Conservation (phyloP, 1,140 invertebrate genomes). For the Drosophila sp. region DNA sequence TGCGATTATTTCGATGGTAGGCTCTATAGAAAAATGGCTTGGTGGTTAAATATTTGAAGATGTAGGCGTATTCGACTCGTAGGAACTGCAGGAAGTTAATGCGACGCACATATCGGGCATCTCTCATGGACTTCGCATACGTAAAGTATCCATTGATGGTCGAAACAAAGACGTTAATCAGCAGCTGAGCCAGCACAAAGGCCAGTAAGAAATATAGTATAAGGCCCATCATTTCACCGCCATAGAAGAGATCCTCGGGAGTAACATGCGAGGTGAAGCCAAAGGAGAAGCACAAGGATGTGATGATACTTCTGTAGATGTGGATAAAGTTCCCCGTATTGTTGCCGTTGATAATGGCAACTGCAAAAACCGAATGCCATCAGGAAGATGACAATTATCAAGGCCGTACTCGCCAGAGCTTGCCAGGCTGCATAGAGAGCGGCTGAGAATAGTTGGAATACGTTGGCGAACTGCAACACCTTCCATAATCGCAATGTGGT, state of each 20-base stretch:
- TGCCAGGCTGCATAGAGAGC: conserved; percentile 58
- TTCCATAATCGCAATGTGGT: conserved; percentile 77
- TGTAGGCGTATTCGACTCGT: conserved; percentile 39
- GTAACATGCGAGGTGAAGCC: conserved; percentile 40
- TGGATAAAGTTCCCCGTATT: conserved; percentile 37
- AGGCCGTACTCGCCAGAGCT: conserved; percentile 40
- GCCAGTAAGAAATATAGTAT: conserved; percentile 50
- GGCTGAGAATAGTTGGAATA: conserved; percentile 63
- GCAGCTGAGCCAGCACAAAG: conserved; percentile 53
- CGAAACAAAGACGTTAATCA: conserved; percentile 70
- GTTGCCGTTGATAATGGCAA: conserved; percentile 67
- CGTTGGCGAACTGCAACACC: conserved; percentile 67
- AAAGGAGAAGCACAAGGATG: conserved; percentile 63
- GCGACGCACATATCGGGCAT: not conserved
- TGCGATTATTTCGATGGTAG: conserved; percentile 33
- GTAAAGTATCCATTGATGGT: conserved; percentile 56
- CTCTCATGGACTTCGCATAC: conserved; percentile 11
- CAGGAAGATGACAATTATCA: conserved; percentile 53
- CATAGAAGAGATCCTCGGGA: conserved; percentile 48
- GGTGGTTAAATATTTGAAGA: not conserved
- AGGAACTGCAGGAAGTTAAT: conserved; percentile 67
- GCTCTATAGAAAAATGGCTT: not conserved
- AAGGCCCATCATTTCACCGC: conserved; percentile 46
- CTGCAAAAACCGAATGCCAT: conserved; percentile 54
- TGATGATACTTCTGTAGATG: conserved; percentile 35